phyloP scores from a whole-genome alignment of 2,888 invertebrate species.

The Aradus depressus region DNA sequence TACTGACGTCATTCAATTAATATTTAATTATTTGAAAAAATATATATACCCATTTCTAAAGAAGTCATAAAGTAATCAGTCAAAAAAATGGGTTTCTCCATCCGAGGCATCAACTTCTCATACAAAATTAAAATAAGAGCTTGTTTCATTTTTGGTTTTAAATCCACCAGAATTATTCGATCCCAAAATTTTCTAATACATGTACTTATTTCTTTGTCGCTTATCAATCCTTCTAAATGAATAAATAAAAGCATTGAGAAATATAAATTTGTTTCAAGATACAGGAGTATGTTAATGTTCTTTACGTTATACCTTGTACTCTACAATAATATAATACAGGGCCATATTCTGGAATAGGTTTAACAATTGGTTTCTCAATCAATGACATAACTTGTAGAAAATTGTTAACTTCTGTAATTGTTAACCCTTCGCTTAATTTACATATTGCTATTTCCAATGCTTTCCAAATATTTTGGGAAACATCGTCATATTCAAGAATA shows the following conservation, averaged over 20 bases:
- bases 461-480: constrained; percentile 24
- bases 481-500: constrained; percentile 20
- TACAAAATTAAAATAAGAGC: constrained; percentile 69
- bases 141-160: constrained; percentile 37
- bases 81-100: constrained; percentile 68
- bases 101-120: constrained; percentile 67
- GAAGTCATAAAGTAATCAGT: constrained; percentile 89
- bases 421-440: background rate
- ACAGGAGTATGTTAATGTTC: no score
- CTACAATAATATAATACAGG: constrained; percentile 14
- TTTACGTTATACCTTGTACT: constrained; percentile 11
- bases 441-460: constrained; percentile 19
- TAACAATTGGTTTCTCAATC: constrained; percentile 16
- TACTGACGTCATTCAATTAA: background rate
- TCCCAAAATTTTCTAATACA: constrained; percentile 21
- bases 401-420: constrained; percentile 7
- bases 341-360: constrained; percentile 8
- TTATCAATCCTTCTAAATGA: constrained; percentile 16
- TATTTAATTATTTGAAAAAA: constrained; percentile 1
- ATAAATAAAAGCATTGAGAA: background rate
- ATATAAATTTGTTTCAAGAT: no score
- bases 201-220: constrained; percentile 13
- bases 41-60: constrained; percentile 55
- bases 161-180: constrained; percentile 12
- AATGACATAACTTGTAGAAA: constrained; percentile 14